Conservation (phyloP, 2,113 vertebrate species). For the Chaetorhynchus papuensis region DNA sequence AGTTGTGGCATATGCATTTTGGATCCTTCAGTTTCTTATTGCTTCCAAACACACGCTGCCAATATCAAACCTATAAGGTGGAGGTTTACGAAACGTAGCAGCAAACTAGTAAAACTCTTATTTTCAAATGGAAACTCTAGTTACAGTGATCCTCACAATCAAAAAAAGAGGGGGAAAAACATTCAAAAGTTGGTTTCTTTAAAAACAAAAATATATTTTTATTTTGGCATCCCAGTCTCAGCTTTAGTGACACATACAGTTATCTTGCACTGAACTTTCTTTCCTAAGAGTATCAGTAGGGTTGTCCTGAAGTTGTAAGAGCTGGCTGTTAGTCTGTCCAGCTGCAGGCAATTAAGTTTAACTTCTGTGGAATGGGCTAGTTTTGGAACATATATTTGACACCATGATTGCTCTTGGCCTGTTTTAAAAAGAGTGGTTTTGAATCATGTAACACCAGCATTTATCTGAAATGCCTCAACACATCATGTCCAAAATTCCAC, state of each 20-base stretch:
- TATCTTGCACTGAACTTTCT: background rate
- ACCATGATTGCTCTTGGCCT: background rate
- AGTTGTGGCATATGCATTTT: background rate
- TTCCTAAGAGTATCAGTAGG: background rate
- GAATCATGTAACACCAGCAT: background rate
- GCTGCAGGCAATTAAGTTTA: background rate
- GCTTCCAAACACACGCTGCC: background rate
- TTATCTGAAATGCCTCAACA: background rate
- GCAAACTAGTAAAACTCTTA: background rate
- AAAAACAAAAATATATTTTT: background rate
- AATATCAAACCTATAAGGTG: background rate
- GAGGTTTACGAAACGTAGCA: background rate
- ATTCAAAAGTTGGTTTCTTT: background rate
- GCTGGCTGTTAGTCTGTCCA: background rate
- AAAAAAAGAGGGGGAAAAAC: background rate
- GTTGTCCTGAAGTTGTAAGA: background rate
- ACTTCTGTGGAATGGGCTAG: background rate
- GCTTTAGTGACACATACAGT: background rate
- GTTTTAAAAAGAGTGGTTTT: background rate
- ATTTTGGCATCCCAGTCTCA: background rate
- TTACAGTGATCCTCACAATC: background rate
- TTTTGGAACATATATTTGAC: background rate
- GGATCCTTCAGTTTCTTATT: background rate
- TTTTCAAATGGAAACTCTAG: background rate
- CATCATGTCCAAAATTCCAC: background rate